Evolutionary conservation across 2,797 vertebrate species (phyloP).

Genomic region (Salmo trutta): DNA sequence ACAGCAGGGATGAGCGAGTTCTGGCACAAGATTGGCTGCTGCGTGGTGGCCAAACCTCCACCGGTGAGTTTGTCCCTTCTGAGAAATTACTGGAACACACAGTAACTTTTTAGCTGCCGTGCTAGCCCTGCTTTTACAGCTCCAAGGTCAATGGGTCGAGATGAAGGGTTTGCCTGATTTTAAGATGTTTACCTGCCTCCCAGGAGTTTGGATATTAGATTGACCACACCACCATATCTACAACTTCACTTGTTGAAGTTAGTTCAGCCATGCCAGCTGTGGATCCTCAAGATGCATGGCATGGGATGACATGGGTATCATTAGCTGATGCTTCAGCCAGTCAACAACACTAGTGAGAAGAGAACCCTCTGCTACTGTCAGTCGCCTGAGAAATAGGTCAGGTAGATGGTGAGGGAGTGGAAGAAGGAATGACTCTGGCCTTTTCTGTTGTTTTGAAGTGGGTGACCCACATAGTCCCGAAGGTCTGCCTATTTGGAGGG

Average conservation of each 20-base stretch:
- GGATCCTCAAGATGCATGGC: not conserved
- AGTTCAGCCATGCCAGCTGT: not conserved
- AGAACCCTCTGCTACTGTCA: not conserved
- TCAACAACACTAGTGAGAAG: not conserved
- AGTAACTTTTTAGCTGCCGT: constrained; percentile 24
- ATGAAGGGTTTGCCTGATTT: not conserved
- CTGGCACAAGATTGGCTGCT: constrained; percentile 96
- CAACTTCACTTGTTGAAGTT: not conserved
- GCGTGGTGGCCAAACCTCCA: constrained; percentile 88
- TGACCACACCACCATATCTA: not conserved
- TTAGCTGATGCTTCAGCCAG: not conserved
- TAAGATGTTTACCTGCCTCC: not conserved
- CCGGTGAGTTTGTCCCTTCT: constrained; percentile 76
- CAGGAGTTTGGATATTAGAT: not conserved
- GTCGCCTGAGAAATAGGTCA: not conserved
- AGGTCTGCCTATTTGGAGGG: constrained; percentile 27
- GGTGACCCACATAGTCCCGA: constrained; percentile 39
- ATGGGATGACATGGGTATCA: not conserved
- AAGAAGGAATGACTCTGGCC: not conserved
- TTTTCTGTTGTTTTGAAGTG: not conserved
- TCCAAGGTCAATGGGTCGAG: not conserved
- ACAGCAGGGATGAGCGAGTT: constrained; percentile 86
- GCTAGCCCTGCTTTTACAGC: constrained; percentile 4
- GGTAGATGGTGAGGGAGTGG: not conserved
- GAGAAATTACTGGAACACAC: constrained; percentile 2